Conservation (phyloP, 1,140 invertebrate species). For the Hypsibius dujardini region DNA sequence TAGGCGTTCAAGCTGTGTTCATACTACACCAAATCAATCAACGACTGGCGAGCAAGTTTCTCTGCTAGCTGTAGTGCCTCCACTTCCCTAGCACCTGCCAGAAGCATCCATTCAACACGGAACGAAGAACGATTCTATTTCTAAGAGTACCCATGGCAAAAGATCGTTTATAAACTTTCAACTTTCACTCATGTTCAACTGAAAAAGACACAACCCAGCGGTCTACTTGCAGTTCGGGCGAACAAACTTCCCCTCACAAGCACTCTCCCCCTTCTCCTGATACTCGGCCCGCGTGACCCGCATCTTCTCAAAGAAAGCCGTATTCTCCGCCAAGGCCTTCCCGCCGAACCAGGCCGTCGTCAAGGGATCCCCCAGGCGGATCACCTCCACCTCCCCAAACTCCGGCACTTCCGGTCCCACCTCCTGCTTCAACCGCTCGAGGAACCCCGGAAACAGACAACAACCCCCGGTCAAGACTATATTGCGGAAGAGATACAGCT, state of each 20-base stretch:
- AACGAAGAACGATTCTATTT: too few species aligned
- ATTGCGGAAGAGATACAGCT: slow-evolving; percentile 40
- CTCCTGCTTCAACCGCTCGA: slow-evolving; percentile 43
- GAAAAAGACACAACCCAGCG: too few species aligned
- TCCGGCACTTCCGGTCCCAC: neutral
- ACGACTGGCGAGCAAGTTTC: too few species aligned
- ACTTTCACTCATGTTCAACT: too few species aligned
- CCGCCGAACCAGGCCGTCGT: slow-evolving; percentile 33
- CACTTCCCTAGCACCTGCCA: too few species aligned
- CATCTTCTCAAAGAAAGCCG: slow-evolving; percentile 24
- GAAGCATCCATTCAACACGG: too few species aligned
- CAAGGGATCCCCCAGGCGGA: slow-evolving; percentile 22
- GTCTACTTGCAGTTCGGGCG: neutral
- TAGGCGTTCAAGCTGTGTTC: too few species aligned
- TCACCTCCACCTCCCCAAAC: neutral
- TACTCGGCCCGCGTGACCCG: slow-evolving; percentile 24
- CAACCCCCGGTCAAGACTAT: slow-evolving; percentile 83
- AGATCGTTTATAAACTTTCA: too few species aligned
- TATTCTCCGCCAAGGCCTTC: slow-evolving; percentile 27
- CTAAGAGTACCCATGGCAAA: too few species aligned
- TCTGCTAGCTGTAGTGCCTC: too few species aligned
- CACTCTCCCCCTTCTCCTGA: slow-evolving; percentile 32
- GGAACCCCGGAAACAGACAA: slow-evolving; percentile 51
- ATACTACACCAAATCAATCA: too few species aligned
- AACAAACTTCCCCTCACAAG: slow-evolving; percentile 31